These are phyloP conservation scores for Platysternon megacephalum DNA, from an alignment of 2,113 vertebrate species.

Conservation along the genomic window DNA sequence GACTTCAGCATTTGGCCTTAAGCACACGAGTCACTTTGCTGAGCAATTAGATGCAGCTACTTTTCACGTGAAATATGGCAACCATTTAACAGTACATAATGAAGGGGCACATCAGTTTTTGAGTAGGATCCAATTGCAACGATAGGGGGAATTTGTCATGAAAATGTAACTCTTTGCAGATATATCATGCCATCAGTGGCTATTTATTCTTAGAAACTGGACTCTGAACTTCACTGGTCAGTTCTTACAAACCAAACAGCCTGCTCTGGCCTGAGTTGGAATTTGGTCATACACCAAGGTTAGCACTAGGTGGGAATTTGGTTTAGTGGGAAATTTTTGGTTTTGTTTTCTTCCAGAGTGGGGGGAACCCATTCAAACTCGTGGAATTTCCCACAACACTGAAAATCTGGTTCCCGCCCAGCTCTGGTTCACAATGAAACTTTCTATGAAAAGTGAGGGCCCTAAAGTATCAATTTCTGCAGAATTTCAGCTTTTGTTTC, in stretches of 20 bases:
- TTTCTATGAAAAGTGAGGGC: background rate
- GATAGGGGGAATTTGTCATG: constrained; percentile 16
- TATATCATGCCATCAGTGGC: background rate
- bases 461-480: background rate
- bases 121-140: constrained; percentile 15
- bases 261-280: background rate
- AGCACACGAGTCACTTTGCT: constrained; percentile 49
- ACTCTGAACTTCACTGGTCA: constrained; percentile 14
- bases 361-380: background rate
- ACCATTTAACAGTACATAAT: constrained; percentile 44
- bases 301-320: background rate
- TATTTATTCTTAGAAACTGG: background rate
- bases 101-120: background rate
- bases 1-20: constrained; percentile 10
- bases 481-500: background rate
- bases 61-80: constrained; percentile 40
- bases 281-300: background rate
- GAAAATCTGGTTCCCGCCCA: background rate
- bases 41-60: constrained; percentile 49
- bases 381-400: background rate
- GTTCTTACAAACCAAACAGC: constrained; percentile 14
- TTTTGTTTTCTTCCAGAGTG: background rate
- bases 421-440: background rate
- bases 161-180: constrained; percentile 40
- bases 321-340: background rate